Base-by-base conservation (phyloP, 2,113 vertebrate species). In the Diadophis punctatus region DNA sequence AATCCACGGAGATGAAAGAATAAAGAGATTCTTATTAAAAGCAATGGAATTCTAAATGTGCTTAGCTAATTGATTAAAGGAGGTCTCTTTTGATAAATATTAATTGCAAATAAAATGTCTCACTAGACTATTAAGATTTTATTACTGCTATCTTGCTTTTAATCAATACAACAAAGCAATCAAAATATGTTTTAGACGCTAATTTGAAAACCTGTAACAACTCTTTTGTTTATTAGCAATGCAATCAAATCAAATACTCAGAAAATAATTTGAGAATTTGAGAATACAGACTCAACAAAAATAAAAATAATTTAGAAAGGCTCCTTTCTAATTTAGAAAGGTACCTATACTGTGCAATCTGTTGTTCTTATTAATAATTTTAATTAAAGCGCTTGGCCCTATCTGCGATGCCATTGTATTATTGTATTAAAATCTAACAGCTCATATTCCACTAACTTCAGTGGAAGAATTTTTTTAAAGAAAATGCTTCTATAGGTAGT, bases 71-170 rank as follows among this genome's bases (percentile, higher is more conserved):
- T n/a, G 74, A 51, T 86, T 86, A 91, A 11, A n/a, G 93, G 49
- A 93, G 63, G 90, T 94, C 53, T 94, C 49, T 85, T 55, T 90
- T 89, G 27, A 88, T 2, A 91, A 84, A 63, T 90, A 56, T 91
- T 95, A 91, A 2, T 48, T 91, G 84, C 68, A 95, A 94, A 46
- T 25, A 23, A 0, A 5, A 20, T 8, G 23, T 92, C 94, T 93
- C 74, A 27, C 51, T 88, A 22, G 86, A 74, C 30, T 53, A 88
- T 16, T 22, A 51, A 46, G 30, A 25, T 87, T 91, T 49, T 51
- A 63, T 60, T 91, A 34, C 55, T 87, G 30, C 55, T 25, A n/a
- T 4, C 53, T 91, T 86, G 27, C 18, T 91, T 91, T 91, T 87
- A 87, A 39, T 63, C 56, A 63, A 63, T 91, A 63, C 8, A 63